phyloP scores from a whole-genome alignment of 1,140 invertebrate genomes.

The Steinernema feltiae region DNA sequence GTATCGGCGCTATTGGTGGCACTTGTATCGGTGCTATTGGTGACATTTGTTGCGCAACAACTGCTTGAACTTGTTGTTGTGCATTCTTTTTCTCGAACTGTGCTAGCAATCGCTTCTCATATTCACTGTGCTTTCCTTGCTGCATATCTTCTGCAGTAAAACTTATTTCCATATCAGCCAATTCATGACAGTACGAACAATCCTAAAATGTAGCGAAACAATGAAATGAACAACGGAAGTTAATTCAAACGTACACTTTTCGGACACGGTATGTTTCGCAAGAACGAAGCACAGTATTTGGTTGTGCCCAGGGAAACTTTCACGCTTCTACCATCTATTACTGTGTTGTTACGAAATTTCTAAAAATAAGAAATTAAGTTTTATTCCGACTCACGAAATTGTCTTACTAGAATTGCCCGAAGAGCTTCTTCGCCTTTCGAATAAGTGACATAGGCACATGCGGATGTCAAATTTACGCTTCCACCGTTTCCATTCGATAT shows the following conservation, averaged over 20 bases:
- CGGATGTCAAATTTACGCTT: slow-evolving; percentile 70
- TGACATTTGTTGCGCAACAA: no score
- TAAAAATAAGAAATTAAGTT: slow-evolving; percentile 61
- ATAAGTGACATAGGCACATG: slow-evolving; percentile 85
- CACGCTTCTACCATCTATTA: slow-evolving; percentile 84
- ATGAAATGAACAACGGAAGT: background rate
- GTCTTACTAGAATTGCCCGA: slow-evolving; percentile 69
- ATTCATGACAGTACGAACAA: slow-evolving; percentile 99
- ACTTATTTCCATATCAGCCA: slow-evolving; percentile 88
- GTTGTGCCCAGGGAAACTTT: slow-evolving; percentile 97
- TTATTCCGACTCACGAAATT: background rate
- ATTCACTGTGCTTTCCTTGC: slow-evolving; percentile 93
- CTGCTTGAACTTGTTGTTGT: background rate
- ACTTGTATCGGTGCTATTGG: no score
- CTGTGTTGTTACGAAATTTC: slow-evolving; percentile 90
- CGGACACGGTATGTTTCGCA: slow-evolving; percentile 91
- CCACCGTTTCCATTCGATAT: slow-evolving; percentile 67
- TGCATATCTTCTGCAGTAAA: slow-evolving; percentile 99
- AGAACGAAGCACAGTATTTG: slow-evolving; percentile 99
- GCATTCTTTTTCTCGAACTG: background rate
- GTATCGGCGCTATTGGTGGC: no score
- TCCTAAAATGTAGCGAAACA: slow-evolving; percentile 64
- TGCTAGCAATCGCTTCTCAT: slow-evolving; percentile 79
- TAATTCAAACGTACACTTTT: slow-evolving; percentile 66
- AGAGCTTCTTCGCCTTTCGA: slow-evolving; percentile 84